These are phyloP conservation scores for Terebella lapidaria DNA, from an alignment of 2,888 invertebrate species.

Conservation along the genomic window DNA sequence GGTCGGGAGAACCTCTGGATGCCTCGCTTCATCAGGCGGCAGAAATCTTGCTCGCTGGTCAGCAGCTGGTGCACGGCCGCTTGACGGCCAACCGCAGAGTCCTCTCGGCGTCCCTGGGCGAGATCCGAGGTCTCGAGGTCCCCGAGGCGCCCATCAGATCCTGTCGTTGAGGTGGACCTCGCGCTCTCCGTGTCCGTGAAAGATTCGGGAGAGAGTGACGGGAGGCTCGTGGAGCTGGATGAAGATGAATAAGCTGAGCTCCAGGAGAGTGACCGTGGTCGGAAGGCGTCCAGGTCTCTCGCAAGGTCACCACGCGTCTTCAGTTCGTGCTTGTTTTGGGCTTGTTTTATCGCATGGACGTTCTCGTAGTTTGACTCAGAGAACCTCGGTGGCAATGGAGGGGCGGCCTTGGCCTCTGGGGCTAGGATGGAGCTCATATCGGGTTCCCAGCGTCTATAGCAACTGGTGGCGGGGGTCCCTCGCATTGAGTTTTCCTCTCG, in stretches of 20 bases:
- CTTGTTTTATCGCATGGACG: too few species aligned
- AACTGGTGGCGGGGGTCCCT: background rate
- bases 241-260: too few species aligned
- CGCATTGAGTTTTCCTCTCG: background rate
- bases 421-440: background rate
- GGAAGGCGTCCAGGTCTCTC: background rate
- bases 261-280: background rate
- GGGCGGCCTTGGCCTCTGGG: background rate
- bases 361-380: background rate
- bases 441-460: background rate
- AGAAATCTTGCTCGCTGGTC: constrained; percentile 36
- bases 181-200: background rate
- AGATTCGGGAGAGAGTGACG: background rate
- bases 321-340: background rate
- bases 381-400: background rate
- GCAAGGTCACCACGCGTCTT: background rate
- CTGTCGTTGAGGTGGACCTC: background rate
- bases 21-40: constrained; percentile 44
- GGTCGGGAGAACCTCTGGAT: constrained; percentile 45
- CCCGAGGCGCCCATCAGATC: background rate
- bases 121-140: too few species aligned
- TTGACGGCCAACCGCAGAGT: background rate
- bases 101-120: background rate
- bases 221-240: background rate
- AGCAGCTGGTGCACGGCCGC: background rate